Evolutionary conservation across 2,113 vertebrate genomes (phyloP).

Genomic region (Quiscalus mexicanus): DNA sequence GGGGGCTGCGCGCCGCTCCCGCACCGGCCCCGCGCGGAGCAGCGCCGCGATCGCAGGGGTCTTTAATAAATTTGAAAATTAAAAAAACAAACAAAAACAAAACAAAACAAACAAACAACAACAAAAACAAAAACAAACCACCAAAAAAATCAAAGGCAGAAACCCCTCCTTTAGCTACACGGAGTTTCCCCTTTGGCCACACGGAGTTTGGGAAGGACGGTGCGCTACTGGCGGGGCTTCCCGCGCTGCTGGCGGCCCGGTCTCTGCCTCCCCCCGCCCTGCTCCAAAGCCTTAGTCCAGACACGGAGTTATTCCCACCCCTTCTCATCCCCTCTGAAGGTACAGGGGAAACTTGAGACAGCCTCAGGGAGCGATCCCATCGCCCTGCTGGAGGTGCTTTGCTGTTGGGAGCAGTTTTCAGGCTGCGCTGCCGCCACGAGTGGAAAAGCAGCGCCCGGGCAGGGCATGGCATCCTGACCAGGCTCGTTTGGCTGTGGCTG

Average conservation of each 20-base stretch:
- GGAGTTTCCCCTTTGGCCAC: background rate
- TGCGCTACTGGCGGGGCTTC: rapidly evolving
- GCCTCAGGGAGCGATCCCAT: background rate
- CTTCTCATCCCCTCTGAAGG: background rate
- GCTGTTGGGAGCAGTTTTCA: rapidly evolving
- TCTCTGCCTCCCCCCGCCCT: background rate
- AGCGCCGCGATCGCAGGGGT: rapidly evolving
- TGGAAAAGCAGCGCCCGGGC: rapidly evolving
- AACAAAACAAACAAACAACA: too few species aligned
- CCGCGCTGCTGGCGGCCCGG: rapidly evolving
- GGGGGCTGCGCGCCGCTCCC: background rate
- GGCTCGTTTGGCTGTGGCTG: rapidly evolving
- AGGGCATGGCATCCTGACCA: rapidly evolving
- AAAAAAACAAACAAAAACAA: background rate
- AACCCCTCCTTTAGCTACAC: rapidly evolving
- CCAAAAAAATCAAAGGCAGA: too few species aligned
- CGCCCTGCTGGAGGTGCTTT: background rate
- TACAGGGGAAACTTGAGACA: background rate
- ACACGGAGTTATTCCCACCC: background rate
- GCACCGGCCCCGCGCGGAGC: background rate
- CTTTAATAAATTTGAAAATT: background rate
- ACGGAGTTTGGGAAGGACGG: background rate
- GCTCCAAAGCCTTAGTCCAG: background rate
- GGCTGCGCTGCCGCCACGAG: background rate
- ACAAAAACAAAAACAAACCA: too few species aligned